Base-by-base conservation (phyloP, 2,797 vertebrate genomes). In the Neostethus bicornis region DNA sequence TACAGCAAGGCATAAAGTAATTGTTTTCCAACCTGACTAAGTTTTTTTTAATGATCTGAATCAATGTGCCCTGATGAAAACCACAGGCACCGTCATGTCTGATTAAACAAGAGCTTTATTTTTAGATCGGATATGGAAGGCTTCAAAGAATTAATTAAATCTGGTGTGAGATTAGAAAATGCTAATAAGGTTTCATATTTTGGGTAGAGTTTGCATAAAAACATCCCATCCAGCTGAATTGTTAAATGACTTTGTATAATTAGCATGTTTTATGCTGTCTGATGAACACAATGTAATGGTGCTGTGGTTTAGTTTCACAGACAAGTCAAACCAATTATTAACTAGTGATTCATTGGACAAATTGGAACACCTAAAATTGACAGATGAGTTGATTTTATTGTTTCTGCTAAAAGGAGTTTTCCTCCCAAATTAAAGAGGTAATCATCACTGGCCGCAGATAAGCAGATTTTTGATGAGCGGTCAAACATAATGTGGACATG, bases 301-400 rank as follows among this genome's bases (percentile, higher is more conserved):
- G 10, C 29, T 29, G 7, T 29, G 28, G 10, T 29, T 29, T 29
- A 9, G 35, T 13, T 11, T 34, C 6, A 35, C 34, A 6, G n/a
- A 16, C 26, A 12, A 25, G 25, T 25, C 24, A 25, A 25, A 25
- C 24, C 25, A 25, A 25, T 25, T 7, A 31, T 29, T 31, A 12
- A 11, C 31, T 31, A 31, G 31, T 31, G 11, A 31, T 31, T 31
- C 11, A 35, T 44, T 21, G 14, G 8, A 25, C 29, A 35, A 20
- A 34, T 55, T 35, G 19, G 55, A 45, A 13, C 29, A 31, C 29
- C 29, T 31, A 29, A 4, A 29, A 12, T 29, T 31, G 29, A 31
- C 29, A 31, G 29, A 31, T 7, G 11, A 13, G 11, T 31, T 31
- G 28, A 28, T 28, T 12, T 13, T 29, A 31, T 31, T 31, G 31